Percentiles rank a stretch among this genome's conserved stretches.
Conservation (phyloP, 2,888 invertebrate species). For the Drosophila buzzatii region DNA sequence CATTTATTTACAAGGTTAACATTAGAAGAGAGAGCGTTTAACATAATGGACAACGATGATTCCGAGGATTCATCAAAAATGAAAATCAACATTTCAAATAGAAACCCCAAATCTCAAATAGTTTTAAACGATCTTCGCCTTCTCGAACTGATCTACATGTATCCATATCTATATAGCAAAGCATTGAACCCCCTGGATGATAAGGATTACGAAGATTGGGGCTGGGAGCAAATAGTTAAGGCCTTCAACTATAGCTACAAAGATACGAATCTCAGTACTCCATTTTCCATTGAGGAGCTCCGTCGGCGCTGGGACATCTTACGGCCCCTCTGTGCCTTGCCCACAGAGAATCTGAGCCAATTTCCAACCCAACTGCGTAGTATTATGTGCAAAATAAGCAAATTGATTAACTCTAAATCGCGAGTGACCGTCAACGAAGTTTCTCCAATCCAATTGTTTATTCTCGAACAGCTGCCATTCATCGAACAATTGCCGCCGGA, state of each 20-base stretch:
- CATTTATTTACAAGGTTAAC: too few species aligned
- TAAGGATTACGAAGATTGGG: conserved; percentile 60
- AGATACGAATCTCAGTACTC: conserved; percentile 13
- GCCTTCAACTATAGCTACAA: conserved; percentile 53
- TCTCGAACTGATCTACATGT: conserved; percentile 44
- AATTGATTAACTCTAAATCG: not conserved
- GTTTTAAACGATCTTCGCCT: conserved; percentile 62
- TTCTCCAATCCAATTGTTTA: conserved; percentile 3
- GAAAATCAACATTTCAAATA: conserved; percentile 50
- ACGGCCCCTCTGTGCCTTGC: conserved; percentile 52
- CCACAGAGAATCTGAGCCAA: conserved; percentile 2
- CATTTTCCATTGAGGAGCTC: conserved; percentile 59
- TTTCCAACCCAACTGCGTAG: conserved; percentile 51
- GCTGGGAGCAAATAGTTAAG: conserved; percentile 51
- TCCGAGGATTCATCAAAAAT: conserved; percentile 9
- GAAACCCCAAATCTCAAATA: conserved; percentile 29
- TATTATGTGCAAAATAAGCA: conserved; percentile 52
- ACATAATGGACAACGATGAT: not conserved
- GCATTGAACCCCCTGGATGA: conserved; percentile 20
- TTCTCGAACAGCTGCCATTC: conserved; percentile 50
- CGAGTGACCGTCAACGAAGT: too few species aligned
- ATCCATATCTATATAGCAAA: conserved; percentile 46
- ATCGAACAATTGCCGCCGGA: conserved; percentile 45
- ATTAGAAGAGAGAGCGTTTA: too few species aligned
- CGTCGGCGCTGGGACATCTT: conserved; percentile 68